Conservation (phyloP, 2,113 vertebrate species). For the Colinus virginianus region DNA sequence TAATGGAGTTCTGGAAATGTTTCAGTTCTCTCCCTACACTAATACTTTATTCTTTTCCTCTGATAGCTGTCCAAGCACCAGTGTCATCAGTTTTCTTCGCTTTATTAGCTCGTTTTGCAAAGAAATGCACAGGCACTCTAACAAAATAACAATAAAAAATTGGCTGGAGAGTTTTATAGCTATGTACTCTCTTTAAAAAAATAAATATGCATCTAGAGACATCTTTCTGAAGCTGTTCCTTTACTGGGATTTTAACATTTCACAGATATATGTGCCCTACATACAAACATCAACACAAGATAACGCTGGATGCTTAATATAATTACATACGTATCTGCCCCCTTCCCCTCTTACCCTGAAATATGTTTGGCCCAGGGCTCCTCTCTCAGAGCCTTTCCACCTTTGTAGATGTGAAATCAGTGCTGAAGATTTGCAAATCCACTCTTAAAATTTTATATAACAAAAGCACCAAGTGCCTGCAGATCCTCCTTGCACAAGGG, state of each 20-base stretch:
- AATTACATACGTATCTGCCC: neutral
- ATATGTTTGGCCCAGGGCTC: neutral
- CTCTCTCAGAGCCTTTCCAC: neutral
- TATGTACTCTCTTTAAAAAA: constrained; percentile 19
- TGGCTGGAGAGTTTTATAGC: constrained; percentile 38
- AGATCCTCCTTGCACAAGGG: neutral
- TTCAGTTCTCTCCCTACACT: constrained; percentile 69
- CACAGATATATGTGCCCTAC: neutral
- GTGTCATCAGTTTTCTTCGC: constrained; percentile 61
- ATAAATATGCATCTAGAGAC: constrained; percentile 23
- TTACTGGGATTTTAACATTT: neutral
- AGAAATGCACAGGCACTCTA: constrained; percentile 51
- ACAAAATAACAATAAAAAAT: constrained; percentile 52
- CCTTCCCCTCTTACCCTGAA: neutral
- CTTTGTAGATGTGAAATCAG: neutral
- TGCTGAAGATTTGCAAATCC: constrained; percentile 22
- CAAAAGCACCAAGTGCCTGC: neutral
- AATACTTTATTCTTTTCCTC: constrained; percentile 63
- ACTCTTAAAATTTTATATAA: constrained; percentile 46
- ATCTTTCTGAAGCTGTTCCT: constrained; percentile 21
- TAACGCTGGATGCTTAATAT: neutral
- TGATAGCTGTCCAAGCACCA: constrained; percentile 64
- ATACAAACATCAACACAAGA: neutral
- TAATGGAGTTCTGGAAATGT: constrained; percentile 76
- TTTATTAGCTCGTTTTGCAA: constrained; percentile 63